Evolutionary conservation across 2,888 invertebrate species (phyloP).

Genomic region (Flexamia atlantica): DNA sequence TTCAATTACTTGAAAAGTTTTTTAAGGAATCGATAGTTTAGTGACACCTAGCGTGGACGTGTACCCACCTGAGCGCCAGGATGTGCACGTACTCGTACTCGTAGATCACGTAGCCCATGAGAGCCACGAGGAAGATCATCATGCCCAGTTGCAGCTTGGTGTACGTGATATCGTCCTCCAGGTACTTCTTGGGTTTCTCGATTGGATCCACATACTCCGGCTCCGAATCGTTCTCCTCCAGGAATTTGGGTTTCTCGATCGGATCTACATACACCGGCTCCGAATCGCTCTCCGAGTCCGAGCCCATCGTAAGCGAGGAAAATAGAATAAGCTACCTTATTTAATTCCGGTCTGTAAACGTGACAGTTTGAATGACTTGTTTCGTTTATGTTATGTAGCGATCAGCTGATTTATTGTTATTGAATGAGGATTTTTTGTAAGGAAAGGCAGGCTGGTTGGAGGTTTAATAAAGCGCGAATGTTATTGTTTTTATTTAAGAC

Average conservation of each 20-base stretch:
- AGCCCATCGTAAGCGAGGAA: background rate
- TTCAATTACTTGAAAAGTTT: too few relatives aligned
- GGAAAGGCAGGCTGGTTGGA: too few relatives aligned
- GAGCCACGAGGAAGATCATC: constrained; percentile 28
- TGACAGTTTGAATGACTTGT: background rate
- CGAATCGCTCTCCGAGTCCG: background rate
- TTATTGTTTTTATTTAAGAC: too few relatives aligned
- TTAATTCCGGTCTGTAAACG: background rate
- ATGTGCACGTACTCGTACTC: constrained; percentile 55
- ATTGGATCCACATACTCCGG: background rate
- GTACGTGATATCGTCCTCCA: constrained; percentile 46
- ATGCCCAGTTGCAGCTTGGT: background rate
- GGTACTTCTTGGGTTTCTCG: constrained; percentile 35
- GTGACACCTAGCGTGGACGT: constrained; percentile 43
- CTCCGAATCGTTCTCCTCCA: background rate
- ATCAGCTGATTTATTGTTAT: constrained; percentile 16
- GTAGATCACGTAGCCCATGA: constrained; percentile 39
- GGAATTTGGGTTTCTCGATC: too few relatives aligned
- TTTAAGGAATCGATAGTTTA: too few relatives aligned
- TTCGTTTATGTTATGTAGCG: background rate
- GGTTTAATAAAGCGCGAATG: too few relatives aligned
- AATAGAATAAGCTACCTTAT: background rate
- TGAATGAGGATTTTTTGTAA: background rate
- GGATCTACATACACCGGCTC: background rate
- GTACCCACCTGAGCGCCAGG: constrained; percentile 38